Conservation (phyloP, 2,888 invertebrate species). For the Athripsodes cinereus region DNA sequence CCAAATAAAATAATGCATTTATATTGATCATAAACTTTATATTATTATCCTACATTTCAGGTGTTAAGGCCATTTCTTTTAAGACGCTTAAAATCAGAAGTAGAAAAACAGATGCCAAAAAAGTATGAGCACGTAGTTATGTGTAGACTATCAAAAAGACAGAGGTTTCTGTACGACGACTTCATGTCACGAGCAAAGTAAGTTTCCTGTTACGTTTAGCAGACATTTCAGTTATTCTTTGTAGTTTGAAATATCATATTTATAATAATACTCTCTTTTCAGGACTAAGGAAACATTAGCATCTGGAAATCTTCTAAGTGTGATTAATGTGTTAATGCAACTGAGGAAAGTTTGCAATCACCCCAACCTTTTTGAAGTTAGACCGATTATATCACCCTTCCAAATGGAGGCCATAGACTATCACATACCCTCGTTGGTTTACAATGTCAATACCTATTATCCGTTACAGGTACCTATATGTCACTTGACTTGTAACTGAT, state of each 20-base stretch:
- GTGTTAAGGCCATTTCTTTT: conserved; percentile 90
- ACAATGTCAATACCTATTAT: conserved; percentile 64
- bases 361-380: conserved; percentile 95
- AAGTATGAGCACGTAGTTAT: conserved; percentile 94
- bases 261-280: conserved; percentile 29
- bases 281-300: conserved; percentile 92
- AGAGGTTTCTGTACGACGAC: conserved; percentile 96
- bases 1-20: neutral
- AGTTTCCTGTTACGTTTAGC: conserved; percentile 34
- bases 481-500: neutral
- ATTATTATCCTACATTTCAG: conserved; percentile 37
- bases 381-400: conserved; percentile 92
- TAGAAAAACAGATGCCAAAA: conserved; percentile 95
- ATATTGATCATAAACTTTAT: conserved; percentile 1
- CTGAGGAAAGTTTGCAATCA: conserved; percentile 97
- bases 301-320: conserved; percentile 88
- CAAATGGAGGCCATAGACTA: conserved; percentile 72
- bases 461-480: conserved; percentile 56
- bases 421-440: conserved; percentile 65
- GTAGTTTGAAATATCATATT: too few species aligned
- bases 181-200: conserved; percentile 96
- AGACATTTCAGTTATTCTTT: neutral
- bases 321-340: conserved; percentile 96
- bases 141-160: conserved; percentile 91
- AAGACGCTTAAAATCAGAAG: conserved; percentile 87